Evolutionary conservation across 2,888 invertebrate genomes (phyloP), one percentile per base, ranked within the genome.

Genomic region (Tachina lurida): DNA sequence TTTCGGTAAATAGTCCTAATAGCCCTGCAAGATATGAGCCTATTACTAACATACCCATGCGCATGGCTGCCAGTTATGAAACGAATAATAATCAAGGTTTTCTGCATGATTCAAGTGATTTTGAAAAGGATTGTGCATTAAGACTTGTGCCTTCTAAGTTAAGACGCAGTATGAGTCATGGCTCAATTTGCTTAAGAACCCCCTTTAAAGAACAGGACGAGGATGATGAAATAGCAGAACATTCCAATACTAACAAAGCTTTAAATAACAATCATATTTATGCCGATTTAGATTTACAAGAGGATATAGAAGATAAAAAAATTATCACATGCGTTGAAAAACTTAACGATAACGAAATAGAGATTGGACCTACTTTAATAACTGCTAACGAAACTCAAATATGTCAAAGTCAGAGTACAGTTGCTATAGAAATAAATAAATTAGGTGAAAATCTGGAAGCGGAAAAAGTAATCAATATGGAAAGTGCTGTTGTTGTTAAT

Each of bases 1-100:
- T 93, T 86, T 91, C 93, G 93, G 93, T 93, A 93, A 93, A 91
- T 93, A 92, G 89, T 77, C 79, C 86, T 71, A 83, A 80, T 83
- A 91, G 91, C 88, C 88, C 90, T 31, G 88, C 88, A 75, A 87
- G 86, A 84, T 92, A 91, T 88, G 91, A 91, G 89, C 88, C 91
- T 88, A 90, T 92, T 90, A 91, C 90, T 91, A 92, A 91, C 87
- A 88, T 87, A 85, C 90, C 84, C 79, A 88, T 92, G 88, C 91
- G 92, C 84, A 88, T 91, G 88, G 90, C 92, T 85, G 90, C 91
- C 87, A 92, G 92, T 88, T 89, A 91, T 87, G 90, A 90, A 88
- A 88, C 89, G 71, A 89, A 89, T 88, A 88, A 88, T 71, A 88
- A 86, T 82, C 83, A 79, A 73, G 88, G 87, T 80, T 86, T 83